Percentiles rank a stretch among this genome's conserved stretches.
Evolutionary conservation across 2,797 vertebrate genomes (phyloP).

Genomic region (Lacerta viridis): DNA sequence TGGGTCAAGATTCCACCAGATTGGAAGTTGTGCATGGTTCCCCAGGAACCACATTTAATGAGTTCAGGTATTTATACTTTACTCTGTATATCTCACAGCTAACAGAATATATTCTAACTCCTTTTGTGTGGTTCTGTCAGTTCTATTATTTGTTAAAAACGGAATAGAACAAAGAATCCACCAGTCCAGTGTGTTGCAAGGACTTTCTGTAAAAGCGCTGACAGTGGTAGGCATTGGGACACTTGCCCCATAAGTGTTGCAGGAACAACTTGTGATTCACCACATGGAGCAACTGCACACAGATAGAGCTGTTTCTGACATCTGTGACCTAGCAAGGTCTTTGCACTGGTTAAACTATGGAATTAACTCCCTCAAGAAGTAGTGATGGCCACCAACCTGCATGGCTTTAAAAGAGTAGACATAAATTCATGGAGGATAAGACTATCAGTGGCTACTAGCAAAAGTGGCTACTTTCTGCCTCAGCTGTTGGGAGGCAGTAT

Average conservation of each 20-base stretch:
- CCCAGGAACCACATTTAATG: slow-evolving; percentile 23
- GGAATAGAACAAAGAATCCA: background rate
- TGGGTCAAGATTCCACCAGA: slow-evolving; percentile 19
- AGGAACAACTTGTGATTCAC: background rate
- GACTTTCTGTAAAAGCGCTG: background rate
- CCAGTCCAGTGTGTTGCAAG: background rate
- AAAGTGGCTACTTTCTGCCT: no score
- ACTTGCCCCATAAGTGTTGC: background rate
- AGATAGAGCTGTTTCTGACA: no score
- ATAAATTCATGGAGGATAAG: no score
- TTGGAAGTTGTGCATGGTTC: background rate
- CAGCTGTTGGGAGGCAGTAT: no score
- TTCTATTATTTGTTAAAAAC: slow-evolving; percentile 8
- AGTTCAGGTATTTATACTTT: slow-evolving; percentile 22
- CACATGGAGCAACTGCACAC: no score
- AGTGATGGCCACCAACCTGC: no score
- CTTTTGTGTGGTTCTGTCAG: background rate
- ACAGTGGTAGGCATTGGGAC: background rate
- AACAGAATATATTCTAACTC: background rate
- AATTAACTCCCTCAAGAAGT: no score
- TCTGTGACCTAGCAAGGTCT: no score
- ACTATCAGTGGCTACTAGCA: no score
- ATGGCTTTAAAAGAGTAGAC: no score
- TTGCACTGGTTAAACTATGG: no score
- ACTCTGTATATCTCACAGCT: background rate